Conservation (phyloP, 2,113 vertebrate species). For the Chloebia gouldiae region DNA sequence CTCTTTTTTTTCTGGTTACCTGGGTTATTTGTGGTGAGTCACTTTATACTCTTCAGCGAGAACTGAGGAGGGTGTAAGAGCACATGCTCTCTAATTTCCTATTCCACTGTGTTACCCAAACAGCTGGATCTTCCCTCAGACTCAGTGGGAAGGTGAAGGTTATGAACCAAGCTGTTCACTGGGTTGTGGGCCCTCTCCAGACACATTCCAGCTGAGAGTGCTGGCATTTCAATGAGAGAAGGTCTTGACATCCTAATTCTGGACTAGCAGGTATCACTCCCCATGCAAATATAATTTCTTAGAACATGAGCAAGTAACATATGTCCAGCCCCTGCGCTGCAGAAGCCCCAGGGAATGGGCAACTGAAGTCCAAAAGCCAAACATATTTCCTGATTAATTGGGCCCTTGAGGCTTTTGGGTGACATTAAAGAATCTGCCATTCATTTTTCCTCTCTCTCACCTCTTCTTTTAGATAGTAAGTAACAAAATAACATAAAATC, state of each 20-base stretch:
- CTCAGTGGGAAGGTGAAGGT: slow-evolving; percentile 6
- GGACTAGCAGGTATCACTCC: slow-evolving; percentile 53
- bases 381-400: slow-evolving; percentile 66
- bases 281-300: slow-evolving; percentile 51
- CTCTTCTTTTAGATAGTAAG: slow-evolving; percentile 8
- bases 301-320: slow-evolving; percentile 37
- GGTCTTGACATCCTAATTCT: slow-evolving; percentile 61
- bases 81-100: neutral
- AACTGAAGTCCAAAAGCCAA: slow-evolving; percentile 60
- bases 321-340: slow-evolving; percentile 35
- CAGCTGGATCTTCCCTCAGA: neutral
- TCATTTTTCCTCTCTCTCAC: neutral
- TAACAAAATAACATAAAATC: slow-evolving; percentile 19
- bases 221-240: slow-evolving; percentile 63
- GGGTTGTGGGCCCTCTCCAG: slow-evolving; percentile 39
- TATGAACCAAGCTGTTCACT: slow-evolving; percentile 43
- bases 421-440: slow-evolving; percentile 68
- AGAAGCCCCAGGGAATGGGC: slow-evolving; percentile 47
- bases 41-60: neutral
- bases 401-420: slow-evolving; percentile 64
- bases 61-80: neutral
- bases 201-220: neutral
- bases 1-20: neutral
- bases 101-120: slow-evolving; percentile 23
- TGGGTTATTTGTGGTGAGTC: neutral